Conservation (phyloP, 2,113 vertebrate species). For the Alexandromys fortis region DNA sequence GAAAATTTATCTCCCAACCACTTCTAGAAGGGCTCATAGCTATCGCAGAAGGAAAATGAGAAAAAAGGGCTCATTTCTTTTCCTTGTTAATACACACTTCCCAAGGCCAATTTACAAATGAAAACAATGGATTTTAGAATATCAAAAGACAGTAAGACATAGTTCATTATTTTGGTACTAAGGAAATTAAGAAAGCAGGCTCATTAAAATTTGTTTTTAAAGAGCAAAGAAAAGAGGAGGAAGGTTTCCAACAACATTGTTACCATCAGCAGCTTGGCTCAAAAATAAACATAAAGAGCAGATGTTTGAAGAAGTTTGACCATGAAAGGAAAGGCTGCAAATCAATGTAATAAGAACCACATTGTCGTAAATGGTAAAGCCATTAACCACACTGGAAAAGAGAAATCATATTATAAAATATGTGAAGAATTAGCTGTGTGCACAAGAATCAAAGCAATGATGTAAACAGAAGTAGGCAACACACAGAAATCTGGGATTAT, state of each 20-base stretch:
- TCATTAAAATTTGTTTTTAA: not conserved
- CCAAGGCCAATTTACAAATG: not conserved
- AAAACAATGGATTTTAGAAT: not conserved
- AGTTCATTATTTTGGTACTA: not conserved
- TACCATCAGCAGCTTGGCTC: not conserved
- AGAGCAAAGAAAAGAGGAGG: not conserved
- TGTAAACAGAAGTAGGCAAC: not conserved
- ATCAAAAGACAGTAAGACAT: not conserved
- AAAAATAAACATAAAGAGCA: not conserved
- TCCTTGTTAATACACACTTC: not conserved
- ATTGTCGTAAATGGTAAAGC: not conserved
- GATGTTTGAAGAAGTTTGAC: not conserved
- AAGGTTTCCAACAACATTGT: not conserved
- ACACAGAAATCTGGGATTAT: not conserved
- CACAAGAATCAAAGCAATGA: constrained; percentile 18
- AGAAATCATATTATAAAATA: not conserved
- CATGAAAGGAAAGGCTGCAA: not conserved
- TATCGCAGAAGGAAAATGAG: not conserved
- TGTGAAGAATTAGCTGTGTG: not conserved
- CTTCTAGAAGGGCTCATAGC: not conserved
- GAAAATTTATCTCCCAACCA: not conserved
- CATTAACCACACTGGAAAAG: not conserved
- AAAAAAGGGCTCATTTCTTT: not conserved
- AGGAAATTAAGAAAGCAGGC: not conserved
- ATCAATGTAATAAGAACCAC: not conserved